Conservation (phyloP, 2,888 invertebrate genomes). For the Heliothis peltigera region DNA sequence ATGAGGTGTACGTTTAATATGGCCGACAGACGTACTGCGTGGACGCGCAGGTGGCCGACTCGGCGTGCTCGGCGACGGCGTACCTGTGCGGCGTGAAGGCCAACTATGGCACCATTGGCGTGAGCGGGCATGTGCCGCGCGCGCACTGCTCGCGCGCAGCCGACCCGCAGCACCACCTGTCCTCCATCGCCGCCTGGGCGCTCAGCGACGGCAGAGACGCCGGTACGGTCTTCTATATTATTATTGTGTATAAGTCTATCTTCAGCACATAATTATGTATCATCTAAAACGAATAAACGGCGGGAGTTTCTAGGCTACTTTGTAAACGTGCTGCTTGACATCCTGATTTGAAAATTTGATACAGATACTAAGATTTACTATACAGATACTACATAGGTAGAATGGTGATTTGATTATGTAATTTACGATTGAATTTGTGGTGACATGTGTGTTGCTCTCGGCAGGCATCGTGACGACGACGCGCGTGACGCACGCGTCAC, state of each 20-base stretch:
- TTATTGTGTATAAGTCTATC: too few species aligned
- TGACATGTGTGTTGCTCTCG: neutral
- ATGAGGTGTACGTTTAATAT: too few species aligned
- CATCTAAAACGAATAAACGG: too few species aligned
- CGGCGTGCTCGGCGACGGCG: slow-evolving; percentile 93
- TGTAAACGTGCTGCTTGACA: too few species aligned
- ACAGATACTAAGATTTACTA: too few species aligned
- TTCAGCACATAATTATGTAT: too few species aligned
- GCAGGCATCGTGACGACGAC: slow-evolving; percentile 93
- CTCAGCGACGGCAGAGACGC: slow-evolving; percentile 84
- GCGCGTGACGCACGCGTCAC: slow-evolving; percentile 94
- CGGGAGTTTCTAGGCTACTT: too few species aligned
- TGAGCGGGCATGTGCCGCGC: slow-evolving; percentile 90
- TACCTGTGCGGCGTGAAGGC: slow-evolving; percentile 92
- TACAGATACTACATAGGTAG: too few species aligned
- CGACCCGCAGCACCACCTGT: slow-evolving; percentile 85
- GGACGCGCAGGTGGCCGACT: slow-evolving; percentile 92
- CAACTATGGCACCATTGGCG: slow-evolving; percentile 91
- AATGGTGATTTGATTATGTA: too few species aligned
- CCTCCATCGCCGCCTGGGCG: slow-evolving; percentile 92
- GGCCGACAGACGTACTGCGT: slow-evolving; percentile 88
- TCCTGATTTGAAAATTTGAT: too few species aligned
- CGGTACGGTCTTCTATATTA: too few species aligned
- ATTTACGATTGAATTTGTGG: too few species aligned
- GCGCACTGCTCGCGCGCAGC: slow-evolving; percentile 90